Conservation (phyloP, 2,888 invertebrate genomes). For the Pammene fasciana region DNA sequence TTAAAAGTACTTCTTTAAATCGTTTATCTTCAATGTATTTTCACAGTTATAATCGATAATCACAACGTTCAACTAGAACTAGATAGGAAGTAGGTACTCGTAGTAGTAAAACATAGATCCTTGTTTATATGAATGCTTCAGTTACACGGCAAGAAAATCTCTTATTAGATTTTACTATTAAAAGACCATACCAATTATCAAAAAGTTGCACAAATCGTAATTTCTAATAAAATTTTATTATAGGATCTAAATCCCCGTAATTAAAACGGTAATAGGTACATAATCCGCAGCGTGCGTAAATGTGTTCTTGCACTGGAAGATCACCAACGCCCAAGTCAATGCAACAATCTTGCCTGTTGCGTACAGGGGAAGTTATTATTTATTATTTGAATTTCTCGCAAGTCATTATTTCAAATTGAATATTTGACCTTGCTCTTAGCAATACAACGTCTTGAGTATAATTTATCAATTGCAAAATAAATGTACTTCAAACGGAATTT, state of each 20-base stretch:
- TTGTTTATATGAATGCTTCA: no score
- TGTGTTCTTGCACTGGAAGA: conserved; percentile 4
- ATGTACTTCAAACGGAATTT: conserved; percentile 43
- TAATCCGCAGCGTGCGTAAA: not conserved
- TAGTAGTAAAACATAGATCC: no score
- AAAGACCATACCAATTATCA: not conserved
- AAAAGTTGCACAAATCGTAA: not conserved
- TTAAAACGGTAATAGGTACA: not conserved
- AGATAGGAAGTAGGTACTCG: no score
- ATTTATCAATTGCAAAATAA: conserved; percentile 51
- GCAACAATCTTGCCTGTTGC: conserved; percentile 15
- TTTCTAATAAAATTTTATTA: not conserved
- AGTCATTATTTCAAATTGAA: conserved; percentile 59
- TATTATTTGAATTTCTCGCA: conserved; percentile 50
- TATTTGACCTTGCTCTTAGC: conserved; percentile 56
- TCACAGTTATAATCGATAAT: no score
- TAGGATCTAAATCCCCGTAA: not conserved
- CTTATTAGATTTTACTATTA: not conserved
- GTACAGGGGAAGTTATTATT: conserved; percentile 16
- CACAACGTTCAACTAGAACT: no score
- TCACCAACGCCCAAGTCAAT: not conserved
- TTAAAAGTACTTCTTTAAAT: no score
- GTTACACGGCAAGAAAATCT: not conserved
- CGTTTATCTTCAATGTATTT: no score
- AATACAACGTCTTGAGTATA: conserved; percentile 48